These are phyloP conservation scores for Scophthalmus maximus DNA, from an alignment of 2,113 vertebrate species.

Conservation along the genomic window DNA sequence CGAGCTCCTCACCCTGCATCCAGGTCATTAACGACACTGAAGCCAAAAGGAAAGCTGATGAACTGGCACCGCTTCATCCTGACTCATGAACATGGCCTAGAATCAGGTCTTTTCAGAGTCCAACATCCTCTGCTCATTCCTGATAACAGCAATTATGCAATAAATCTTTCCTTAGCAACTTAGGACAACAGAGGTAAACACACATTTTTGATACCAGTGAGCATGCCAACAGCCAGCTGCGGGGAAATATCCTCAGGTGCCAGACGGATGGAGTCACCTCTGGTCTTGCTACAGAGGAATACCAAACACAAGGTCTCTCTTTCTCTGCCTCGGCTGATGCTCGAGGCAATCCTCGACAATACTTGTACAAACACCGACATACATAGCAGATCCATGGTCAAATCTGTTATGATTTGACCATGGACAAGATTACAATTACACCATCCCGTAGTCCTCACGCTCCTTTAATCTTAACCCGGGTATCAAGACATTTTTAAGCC, in stretches of 20 bases:
- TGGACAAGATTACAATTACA: slow-evolving; percentile 56
- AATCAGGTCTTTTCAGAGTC: slow-evolving; percentile 58
- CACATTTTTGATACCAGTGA: slow-evolving; percentile 46
- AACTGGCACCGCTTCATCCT: slow-evolving; percentile 56
- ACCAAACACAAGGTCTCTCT: slow-evolving; percentile 22
- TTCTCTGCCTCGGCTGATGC: slow-evolving; percentile 4
- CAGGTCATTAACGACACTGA: slow-evolving; percentile 32
- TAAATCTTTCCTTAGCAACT: slow-evolving; percentile 76
- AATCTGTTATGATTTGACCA: too few relatives aligned
- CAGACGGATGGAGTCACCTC: slow-evolving; percentile 68
- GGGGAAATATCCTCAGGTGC: slow-evolving; percentile 62
- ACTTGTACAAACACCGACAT: slow-evolving; percentile 48
- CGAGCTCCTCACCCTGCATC: slow-evolving; percentile 28
- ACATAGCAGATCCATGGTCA: too few relatives aligned
- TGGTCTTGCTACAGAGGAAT: slow-evolving; percentile 11
- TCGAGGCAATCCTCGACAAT: slow-evolving; percentile 21
- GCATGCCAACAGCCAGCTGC: slow-evolving; percentile 51
- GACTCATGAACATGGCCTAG: slow-evolving; percentile 63
- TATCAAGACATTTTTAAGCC: slow-evolving; percentile 25
- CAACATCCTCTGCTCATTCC: slow-evolving; percentile 65
- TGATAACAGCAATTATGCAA: slow-evolving; percentile 70
- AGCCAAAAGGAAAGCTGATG: slow-evolving; percentile 53
- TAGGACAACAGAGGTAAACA: slow-evolving; percentile 71
- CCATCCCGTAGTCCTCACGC: background rate
- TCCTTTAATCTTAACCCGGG: slow-evolving; percentile 41